Conservation (phyloP, 2,797 vertebrate genomes). For the Alosa sapidissima region DNA sequence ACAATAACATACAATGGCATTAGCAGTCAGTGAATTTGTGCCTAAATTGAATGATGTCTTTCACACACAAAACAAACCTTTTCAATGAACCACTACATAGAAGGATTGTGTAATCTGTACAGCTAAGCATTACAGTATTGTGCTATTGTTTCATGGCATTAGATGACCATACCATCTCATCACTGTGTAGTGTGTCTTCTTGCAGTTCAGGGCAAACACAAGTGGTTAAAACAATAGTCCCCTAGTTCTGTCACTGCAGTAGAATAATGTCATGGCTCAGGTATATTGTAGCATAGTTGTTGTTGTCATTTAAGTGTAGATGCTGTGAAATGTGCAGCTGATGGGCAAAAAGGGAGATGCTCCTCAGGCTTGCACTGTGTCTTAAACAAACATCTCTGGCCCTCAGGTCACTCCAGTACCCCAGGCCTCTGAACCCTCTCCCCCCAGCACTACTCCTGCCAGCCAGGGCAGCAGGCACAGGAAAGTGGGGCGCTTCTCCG, state of each 20-base stretch:
- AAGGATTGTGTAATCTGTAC: neutral
- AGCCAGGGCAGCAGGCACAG: conserved; percentile 60
- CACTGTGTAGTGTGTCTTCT: too few relatives aligned
- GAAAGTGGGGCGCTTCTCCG: conserved; percentile 79
- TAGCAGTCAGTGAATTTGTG: neutral
- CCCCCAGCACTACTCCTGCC: conserved; percentile 47
- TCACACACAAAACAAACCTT: neutral
- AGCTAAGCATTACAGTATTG: neutral
- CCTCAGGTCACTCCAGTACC: conserved; percentile 72
- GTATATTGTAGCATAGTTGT: neutral
- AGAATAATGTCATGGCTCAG: neutral
- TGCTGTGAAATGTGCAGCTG: too few relatives aligned
- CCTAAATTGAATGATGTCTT: neutral
- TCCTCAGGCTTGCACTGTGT: too few relatives aligned
- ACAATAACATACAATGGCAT: neutral
- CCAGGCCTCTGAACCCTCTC: conserved; percentile 57
- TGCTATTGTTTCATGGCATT: neutral
- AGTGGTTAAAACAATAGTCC: neutral
- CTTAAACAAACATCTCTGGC: neutral
- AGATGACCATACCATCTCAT: neutral
- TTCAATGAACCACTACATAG: neutral
- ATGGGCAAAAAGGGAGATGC: too few relatives aligned
- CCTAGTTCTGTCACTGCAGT: neutral
- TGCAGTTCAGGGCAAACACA: neutral
- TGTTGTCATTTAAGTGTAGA: too few relatives aligned